Evolutionary conservation across 2,113 vertebrate genomes (phyloP), one percentile per base, ranked within the genome.

Genomic region (Erythrocercus mccallii): DNA sequence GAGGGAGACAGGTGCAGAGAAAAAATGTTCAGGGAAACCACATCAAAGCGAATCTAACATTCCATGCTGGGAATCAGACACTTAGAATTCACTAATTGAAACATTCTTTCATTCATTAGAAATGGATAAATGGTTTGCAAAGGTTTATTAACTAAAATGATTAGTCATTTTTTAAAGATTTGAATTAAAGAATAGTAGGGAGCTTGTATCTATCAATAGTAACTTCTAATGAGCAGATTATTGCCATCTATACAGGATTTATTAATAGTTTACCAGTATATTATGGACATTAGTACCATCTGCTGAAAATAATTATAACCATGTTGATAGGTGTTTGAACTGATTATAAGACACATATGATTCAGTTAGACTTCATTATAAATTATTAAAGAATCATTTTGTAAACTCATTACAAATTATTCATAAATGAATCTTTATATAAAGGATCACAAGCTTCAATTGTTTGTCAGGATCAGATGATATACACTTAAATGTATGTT

Each of bases 91-190:
- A 60, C 65, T 91, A 92, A 94, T 81, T 88, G 60, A 53, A 81
- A 56, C 72, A 78, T 58, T 87, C n/a, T 51, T 91, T 71, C 54
- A 73, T 90, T 91, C 68, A 89, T 92, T 84, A 95, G 81, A 94
- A 86, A 88, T 71, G 12, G 24, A 80, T 53, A 92, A 76, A 94
- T 58, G 80, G 42, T 76, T 95, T 90, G 70, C 58, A 89, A 69
- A 79, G 50, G 31, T 90, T 91, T 95, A 94, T 94, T 87, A 92
- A 42, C 50, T 80, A 45, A 91, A 94, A 82, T 23, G 35, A 61
- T 78, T 78, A 89, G 44, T 33, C 2, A 92, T 81, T 79, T 91
- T 83, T 82, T 72, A 33, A 81, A 89, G 37, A 69, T 40, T 76
- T 11, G 33, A 81, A 77, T 24, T 35, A 37, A 58, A 42, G 66